Conservation (phyloP, 2,113 vertebrate species). For the Brienomyrus brachyistius region DNA sequence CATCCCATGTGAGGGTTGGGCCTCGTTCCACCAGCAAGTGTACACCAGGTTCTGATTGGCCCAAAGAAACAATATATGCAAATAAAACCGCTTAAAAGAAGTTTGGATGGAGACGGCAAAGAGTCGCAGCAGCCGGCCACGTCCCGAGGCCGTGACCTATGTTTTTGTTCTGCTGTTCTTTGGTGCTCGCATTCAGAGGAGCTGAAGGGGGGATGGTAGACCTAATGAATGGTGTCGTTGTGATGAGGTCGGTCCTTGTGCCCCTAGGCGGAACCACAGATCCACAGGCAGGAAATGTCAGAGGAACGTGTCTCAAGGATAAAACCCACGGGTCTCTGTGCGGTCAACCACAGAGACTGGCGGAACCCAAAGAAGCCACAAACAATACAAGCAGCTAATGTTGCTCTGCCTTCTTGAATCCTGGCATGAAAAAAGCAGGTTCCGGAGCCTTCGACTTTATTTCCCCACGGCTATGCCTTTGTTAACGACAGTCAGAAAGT, state of each 20-base stretch:
- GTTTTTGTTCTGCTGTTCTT: conserved; percentile 38
- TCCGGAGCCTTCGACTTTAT: neutral
- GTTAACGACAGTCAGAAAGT: neutral
- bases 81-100: neutral
- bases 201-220: conserved; percentile 24
- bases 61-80: neutral
- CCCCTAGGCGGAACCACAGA: conserved; percentile 5
- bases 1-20: neutral
- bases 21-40: neutral
- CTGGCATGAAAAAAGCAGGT: neutral
- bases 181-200: conserved; percentile 47
- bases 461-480: neutral
- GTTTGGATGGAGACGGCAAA: neutral
- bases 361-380: neutral
- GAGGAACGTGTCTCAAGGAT: neutral
- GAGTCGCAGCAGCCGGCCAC: conserved; percentile 34
- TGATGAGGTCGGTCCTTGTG: conserved; percentile 17
- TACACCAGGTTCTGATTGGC: neutral
- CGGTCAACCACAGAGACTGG: neutral
- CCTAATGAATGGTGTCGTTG: conserved; percentile 41
- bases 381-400: neutral
- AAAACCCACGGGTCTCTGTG: neutral
- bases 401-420: neutral
- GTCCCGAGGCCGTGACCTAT: conserved; percentile 43
- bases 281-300: conserved; percentile 20